phyloP scores from a whole-genome alignment of 2,797 vertebrate species.

The Dermochelys coriacea region DNA sequence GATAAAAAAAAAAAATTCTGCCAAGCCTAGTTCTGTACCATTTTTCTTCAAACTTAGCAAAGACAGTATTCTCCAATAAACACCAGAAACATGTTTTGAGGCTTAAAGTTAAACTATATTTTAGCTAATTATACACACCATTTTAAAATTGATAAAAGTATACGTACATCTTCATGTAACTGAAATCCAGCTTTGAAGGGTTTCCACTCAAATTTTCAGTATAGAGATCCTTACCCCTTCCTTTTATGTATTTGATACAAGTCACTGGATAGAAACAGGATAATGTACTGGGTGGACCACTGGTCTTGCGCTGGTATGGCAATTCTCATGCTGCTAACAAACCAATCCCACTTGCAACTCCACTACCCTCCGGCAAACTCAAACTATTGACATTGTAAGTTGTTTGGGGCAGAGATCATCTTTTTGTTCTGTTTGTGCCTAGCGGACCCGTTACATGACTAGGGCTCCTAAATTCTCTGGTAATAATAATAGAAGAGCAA shows the following conservation, averaged over 20 bases:
- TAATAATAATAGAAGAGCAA: rapidly evolving
- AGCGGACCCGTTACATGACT: rapidly evolving
- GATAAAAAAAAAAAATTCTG: neutral
- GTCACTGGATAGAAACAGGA: rapidly evolving
- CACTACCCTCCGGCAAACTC: rapidly evolving
- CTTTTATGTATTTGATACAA: neutral
- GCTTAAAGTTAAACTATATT: neutral
- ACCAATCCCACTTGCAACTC: rapidly evolving
- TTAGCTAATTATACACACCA: neutral
- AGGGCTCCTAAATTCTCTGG: neutral
- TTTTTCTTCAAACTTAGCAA: neutral
- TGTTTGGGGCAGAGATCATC: neutral
- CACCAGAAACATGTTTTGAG: neutral
- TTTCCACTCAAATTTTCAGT: neutral
- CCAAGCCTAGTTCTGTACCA: rapidly evolving
- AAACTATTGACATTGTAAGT: neutral
- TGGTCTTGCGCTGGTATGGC: rapidly evolving
- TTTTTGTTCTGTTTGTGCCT: neutral
- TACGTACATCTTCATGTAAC: neutral
- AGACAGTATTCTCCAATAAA: neutral
- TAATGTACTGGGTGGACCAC: rapidly evolving
- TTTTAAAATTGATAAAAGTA: neutral
- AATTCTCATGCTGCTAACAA: rapidly evolving
- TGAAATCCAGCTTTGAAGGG: rapidly evolving
- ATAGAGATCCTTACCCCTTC: neutral